Conservation (phyloP, 1,140 invertebrate genomes). For the Bathynomus jamesi region DNA sequence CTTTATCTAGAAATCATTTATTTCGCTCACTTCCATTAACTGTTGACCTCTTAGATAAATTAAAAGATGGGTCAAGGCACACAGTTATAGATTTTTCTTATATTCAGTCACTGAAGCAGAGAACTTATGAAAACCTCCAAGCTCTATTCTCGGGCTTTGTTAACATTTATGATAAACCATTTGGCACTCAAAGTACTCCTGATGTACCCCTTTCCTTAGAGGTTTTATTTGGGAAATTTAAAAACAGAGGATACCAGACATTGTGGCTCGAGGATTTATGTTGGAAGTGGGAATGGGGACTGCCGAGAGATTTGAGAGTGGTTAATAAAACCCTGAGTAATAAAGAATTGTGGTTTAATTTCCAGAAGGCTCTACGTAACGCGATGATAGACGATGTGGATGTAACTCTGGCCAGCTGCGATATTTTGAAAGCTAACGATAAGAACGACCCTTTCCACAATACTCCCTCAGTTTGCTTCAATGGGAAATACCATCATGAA, state of each 20-base stretch:
- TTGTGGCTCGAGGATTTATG: conserved; percentile 44
- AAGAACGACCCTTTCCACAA: conserved; percentile 42
- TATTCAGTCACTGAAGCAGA: conserved; percentile 40
- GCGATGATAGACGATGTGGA: conserved; percentile 21
- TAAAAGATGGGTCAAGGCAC: conserved; percentile 26
- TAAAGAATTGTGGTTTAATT: conserved; percentile 15
- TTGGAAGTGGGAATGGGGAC: conserved; percentile 43
- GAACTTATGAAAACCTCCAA: conserved; percentile 41
- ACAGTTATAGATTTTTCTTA: conserved; percentile 41
- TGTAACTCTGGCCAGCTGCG: conserved; percentile 39
- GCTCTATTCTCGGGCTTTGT: conserved; percentile 35
- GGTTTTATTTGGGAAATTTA: conserved; percentile 37
- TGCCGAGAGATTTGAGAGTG: conserved; percentile 41
- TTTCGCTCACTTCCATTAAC: conserved; percentile 41
- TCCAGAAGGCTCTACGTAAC: conserved; percentile 9
- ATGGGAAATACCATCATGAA: conserved; percentile 41
- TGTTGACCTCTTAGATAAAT: conserved; percentile 21
- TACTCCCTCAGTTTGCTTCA: conserved; percentile 41
- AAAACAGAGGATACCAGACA: conserved; percentile 38
- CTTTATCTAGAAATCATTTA: conserved; percentile 42
- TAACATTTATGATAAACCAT: conserved; percentile 39
- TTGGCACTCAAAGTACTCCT: conserved; percentile 40
- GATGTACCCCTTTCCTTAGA: conserved; percentile 37
- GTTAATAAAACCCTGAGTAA: conserved; percentile 34
- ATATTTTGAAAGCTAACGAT: conserved; percentile 38